Conservation (phyloP, 1,140 invertebrate genomes). For the Lepidurus arcticus region DNA sequence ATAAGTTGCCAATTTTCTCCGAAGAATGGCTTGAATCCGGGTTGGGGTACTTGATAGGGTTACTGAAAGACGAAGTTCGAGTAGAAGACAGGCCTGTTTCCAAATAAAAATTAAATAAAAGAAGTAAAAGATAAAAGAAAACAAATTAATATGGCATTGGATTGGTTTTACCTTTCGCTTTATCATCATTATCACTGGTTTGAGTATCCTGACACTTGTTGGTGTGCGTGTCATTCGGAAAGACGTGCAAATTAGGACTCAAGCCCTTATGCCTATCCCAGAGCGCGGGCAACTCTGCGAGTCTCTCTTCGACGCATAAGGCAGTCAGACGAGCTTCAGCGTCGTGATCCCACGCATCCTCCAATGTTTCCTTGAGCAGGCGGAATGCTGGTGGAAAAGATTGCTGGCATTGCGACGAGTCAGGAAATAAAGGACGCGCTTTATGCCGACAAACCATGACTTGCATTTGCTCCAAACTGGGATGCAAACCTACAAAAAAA, state of each 20-base stretch:
- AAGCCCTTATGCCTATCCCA: conserved; percentile 50
- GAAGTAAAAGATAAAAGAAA: too few species aligned
- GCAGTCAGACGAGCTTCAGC: conserved; percentile 85
- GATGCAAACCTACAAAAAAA: conserved; percentile 53
- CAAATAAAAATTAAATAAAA: not conserved
- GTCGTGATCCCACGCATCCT: conserved; percentile 92
- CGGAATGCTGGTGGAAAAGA: conserved; percentile 50
- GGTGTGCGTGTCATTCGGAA: conserved; percentile 21
- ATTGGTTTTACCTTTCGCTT: not conserved
- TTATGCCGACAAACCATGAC: conserved; percentile 75
- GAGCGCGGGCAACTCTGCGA: conserved; percentile 61
- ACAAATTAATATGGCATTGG: too few species aligned
- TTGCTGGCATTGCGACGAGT: conserved; percentile 56
- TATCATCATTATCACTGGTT: conserved; percentile 17
- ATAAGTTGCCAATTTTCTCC: not conserved
- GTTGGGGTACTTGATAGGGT: not conserved
- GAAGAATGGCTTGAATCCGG: conserved; percentile 16
- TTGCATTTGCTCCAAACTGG: conserved; percentile 70
- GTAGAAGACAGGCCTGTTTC: not conserved
- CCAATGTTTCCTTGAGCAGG: conserved; percentile 76
- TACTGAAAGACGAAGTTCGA: not conserved
- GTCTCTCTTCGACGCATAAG: conserved; percentile 79
- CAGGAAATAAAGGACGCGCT: conserved; percentile 69
- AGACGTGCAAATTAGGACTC: not conserved
- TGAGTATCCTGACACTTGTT: conserved; percentile 33